Conservation (phyloP, 2,113 vertebrate genomes). For the Rhinogobius similis region DNA sequence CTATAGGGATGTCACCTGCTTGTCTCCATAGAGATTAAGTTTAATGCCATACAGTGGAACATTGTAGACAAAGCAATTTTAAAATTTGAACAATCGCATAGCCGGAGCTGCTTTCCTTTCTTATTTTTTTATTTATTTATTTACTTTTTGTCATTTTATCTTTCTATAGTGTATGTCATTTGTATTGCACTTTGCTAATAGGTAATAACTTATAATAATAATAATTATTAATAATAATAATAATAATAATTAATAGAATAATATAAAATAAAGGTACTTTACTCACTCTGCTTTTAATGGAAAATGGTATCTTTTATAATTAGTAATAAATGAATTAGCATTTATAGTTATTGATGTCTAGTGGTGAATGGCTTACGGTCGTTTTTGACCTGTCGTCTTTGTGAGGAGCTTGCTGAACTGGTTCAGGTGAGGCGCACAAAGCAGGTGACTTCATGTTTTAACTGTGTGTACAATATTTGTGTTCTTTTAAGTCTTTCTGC, state of each 20-base stretch:
- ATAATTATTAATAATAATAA: too few relatives aligned
- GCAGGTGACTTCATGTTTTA: neutral
- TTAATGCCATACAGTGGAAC: too few relatives aligned
- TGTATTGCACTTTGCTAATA: too few relatives aligned
- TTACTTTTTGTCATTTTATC: neutral
- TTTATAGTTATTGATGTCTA: neutral
- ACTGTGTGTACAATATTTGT: slow-evolving; percentile 8
- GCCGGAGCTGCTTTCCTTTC: neutral
- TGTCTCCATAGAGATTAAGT: too few relatives aligned
- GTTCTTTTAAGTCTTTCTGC: neutral
- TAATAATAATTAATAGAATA: too few relatives aligned
- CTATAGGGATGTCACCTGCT: too few relatives aligned
- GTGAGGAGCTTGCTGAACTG: slow-evolving; percentile 62
- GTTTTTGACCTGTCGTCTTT: neutral
- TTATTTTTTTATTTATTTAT: neutral
- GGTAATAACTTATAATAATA: too few relatives aligned
- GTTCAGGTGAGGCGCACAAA: slow-evolving; percentile 52
- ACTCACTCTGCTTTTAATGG: neutral
- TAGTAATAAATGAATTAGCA: too few relatives aligned
- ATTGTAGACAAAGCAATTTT: too few relatives aligned
- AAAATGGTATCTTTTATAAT: too few relatives aligned
- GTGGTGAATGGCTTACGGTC: neutral
- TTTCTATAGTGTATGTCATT: too few relatives aligned
- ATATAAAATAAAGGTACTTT: neutral
- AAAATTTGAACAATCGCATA: neutral